These are phyloP conservation scores for Andrena hattorfiana DNA, from an alignment of 2,888 invertebrate genomes.

Conservation along the genomic window DNA sequence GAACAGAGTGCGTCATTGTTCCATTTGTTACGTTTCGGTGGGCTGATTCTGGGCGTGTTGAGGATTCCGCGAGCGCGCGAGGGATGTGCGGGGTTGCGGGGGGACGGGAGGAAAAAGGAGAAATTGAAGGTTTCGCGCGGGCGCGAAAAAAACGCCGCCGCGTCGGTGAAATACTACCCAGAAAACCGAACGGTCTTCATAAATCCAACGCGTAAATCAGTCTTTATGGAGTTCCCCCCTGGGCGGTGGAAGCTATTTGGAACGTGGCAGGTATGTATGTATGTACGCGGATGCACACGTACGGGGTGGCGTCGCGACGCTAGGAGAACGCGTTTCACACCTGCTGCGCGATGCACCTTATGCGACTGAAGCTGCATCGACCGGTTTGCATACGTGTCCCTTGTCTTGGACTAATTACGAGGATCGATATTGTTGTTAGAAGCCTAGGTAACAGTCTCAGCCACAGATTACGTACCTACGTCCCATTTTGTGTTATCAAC, in stretches of 20 bases:
- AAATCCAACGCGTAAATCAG: slow-evolving; percentile 83
- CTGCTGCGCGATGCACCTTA: slow-evolving; percentile 42
- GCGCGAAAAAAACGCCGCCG: slow-evolving; percentile 48
- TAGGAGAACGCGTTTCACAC: slow-evolving; percentile 43
- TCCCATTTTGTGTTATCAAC: too few species aligned
- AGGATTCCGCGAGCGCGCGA: background rate
- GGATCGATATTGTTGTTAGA: slow-evolving; percentile 37
- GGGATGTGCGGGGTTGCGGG: slow-evolving; percentile 17
- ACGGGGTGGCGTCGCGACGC: slow-evolving; percentile 21
- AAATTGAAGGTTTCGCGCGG: slow-evolving; percentile 68
- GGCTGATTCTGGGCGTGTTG: slow-evolving; percentile 5
- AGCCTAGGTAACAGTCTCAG: background rate
- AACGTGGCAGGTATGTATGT: slow-evolving; percentile 48
- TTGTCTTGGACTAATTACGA: slow-evolving; percentile 60
- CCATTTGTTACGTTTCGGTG: slow-evolving; percentile 34
- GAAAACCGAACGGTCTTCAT: slow-evolving; percentile 83
- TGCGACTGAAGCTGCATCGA: slow-evolving; percentile 16
- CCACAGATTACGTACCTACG: too few species aligned
- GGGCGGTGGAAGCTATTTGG: slow-evolving; percentile 74
- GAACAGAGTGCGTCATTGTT: slow-evolving; percentile 25
- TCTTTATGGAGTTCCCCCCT: slow-evolving; percentile 80
- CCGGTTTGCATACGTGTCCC: slow-evolving; percentile 27
- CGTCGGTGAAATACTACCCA: slow-evolving; percentile 78
- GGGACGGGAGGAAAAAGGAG: slow-evolving; percentile 43
- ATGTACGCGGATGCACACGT: slow-evolving; percentile 14